A percentile compares a stretch with the other conserved stretches of the same genome.
Evolutionary conservation across 1,140 invertebrate genomes (phyloP).

Genomic region (Megathymus violae): DNA sequence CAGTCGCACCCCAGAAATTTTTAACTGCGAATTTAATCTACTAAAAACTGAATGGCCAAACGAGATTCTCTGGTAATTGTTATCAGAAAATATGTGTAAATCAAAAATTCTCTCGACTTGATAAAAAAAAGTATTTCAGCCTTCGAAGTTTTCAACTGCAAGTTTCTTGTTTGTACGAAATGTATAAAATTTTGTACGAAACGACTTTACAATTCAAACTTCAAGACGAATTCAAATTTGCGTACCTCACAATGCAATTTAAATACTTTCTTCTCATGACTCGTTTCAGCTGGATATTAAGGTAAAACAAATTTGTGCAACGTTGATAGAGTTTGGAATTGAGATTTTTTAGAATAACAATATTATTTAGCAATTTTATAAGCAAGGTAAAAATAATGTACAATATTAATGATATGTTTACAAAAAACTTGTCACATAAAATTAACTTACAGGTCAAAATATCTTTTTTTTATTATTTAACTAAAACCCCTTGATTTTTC

Average conservation of each 20-base stretch:
- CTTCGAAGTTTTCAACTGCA: neutral
- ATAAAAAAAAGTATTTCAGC: neutral
- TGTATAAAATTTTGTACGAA: too few relatives aligned
- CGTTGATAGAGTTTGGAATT: neutral
- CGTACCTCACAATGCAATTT: constrained; percentile 3
- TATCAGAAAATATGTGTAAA: neutral
- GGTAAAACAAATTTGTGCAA: neutral
- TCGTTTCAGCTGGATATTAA: neutral
- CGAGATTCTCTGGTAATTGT: neutral
- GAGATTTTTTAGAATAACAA: neutral
- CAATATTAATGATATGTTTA: too few relatives aligned
- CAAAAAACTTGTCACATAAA: too few relatives aligned
- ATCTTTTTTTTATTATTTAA: too few relatives aligned
- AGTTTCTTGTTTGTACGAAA: constrained; percentile 2
- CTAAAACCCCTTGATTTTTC: too few relatives aligned
- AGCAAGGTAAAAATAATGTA: too few relatives aligned
- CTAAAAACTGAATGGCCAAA: neutral
- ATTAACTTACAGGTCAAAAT: too few relatives aligned
- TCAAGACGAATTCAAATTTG: constrained; percentile 2
- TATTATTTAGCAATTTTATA: too few relatives aligned
- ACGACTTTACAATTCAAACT: neutral
- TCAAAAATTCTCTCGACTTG: neutral
- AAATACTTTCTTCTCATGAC: neutral
- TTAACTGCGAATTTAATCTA: neutral
- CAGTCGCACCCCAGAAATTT: neutral